These are phyloP conservation scores for Rotaria macrura DNA, from an alignment of 2,888 invertebrate genomes.

Conservation along the genomic window DNA sequence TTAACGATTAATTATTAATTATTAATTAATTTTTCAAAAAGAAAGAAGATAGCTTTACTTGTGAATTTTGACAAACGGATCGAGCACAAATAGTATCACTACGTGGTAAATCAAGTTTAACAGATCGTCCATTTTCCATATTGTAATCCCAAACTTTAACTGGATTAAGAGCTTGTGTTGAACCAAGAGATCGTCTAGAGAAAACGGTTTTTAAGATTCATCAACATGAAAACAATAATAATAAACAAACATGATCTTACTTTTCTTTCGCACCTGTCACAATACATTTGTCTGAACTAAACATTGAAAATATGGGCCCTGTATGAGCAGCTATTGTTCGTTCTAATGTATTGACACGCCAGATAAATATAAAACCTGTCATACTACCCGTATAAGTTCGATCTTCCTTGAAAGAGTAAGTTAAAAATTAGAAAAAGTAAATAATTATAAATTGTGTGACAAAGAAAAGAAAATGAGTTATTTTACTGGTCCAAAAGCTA, in stretches of 20 bases:
- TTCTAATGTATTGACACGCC: conserved; percentile 43
- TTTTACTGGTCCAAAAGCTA: conserved; percentile 49
- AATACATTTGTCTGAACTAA: conserved; percentile 49
- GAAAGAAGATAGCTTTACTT: neutral
- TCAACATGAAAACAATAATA: conserved; percentile 32
- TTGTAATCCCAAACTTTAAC: conserved; percentile 51
- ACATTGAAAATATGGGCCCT: conserved; percentile 50
- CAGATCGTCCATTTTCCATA: conserved; percentile 46
- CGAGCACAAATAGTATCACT: conserved; percentile 44
- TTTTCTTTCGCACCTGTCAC: conserved; percentile 50
- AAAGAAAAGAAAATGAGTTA: too few species aligned
- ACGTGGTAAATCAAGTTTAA: conserved; percentile 34
- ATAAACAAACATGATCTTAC: conserved; percentile 23
- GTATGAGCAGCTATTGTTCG: conserved; percentile 47
- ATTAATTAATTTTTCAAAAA: too few species aligned
- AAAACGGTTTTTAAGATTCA: neutral
- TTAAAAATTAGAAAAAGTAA: too few species aligned
- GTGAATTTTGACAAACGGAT: conserved; percentile 42
- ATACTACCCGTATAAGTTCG: conserved; percentile 49
- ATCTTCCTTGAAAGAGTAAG: too few species aligned
- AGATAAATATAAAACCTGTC: conserved; percentile 50
- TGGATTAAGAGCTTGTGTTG: conserved; percentile 39
- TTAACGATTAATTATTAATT: neutral
- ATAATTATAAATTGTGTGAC: too few species aligned
- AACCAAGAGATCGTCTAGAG: neutral